phyloP scores from a whole-genome alignment of 2,113 vertebrate species.

The Crotalus horridus region DNA sequence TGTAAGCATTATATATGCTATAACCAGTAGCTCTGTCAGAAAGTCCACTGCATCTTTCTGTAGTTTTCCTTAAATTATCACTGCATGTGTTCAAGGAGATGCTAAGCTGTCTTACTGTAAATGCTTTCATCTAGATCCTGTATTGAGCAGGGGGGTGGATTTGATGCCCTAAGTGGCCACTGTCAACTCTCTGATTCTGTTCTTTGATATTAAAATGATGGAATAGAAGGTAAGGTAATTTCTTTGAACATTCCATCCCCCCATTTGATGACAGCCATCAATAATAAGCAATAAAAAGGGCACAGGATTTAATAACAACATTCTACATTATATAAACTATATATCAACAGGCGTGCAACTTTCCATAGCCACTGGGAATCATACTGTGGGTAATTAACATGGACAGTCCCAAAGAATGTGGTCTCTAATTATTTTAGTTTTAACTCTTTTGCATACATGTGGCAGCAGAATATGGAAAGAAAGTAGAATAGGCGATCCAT shows the following conservation, averaged over 20 bases:
- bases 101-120: not conserved
- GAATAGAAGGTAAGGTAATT: not conserved
- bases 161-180: not conserved
- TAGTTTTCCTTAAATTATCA: not conserved
- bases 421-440: not conserved
- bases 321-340: not conserved
- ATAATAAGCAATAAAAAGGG: not conserved
- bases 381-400: not conserved
- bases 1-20: not conserved
- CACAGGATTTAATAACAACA: not conserved
- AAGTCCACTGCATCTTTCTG: not conserved
- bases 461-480: not conserved
- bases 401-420: not conserved
- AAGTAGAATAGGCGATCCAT: not conserved
- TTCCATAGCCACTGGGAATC: not conserved
- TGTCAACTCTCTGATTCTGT: not conserved
- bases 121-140: not conserved
- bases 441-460: not conserved
- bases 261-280: not conserved
- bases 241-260: not conserved
- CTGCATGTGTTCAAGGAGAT: not conserved
- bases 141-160: not conserved
- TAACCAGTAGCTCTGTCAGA: not conserved
- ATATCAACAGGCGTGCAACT: not conserved
- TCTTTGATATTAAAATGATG: not conserved